Conservation (phyloP, 2,113 vertebrate genomes). For the human region DNA sequence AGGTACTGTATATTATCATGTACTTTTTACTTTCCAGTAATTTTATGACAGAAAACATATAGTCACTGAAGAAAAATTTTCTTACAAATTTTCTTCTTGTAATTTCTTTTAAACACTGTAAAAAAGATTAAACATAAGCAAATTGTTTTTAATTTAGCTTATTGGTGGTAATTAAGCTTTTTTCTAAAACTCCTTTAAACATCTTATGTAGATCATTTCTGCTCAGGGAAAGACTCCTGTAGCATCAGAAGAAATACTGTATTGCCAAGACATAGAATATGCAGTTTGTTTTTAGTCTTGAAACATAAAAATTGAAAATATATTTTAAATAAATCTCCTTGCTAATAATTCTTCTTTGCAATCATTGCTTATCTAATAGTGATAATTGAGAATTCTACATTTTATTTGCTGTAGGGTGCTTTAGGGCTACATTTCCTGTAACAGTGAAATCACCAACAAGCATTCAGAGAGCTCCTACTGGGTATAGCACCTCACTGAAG, state of each 20-base stretch:
- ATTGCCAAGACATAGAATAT: not conserved
- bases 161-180: not conserved
- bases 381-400: not conserved
- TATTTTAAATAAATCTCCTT: constrained; percentile 4
- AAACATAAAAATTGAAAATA: not conserved
- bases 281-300: not conserved
- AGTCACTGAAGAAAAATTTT: not conserved
- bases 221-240: not conserved
- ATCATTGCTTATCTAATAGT: constrained; percentile 13
- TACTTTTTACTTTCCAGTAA: not conserved
- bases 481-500: not conserved
- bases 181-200: constrained; percentile 22
- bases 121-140: not conserved
- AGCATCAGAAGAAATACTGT: not conserved
- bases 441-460: not conserved
- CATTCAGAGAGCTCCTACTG: not conserved
- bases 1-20: not conserved
- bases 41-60: constrained; percentile 5
- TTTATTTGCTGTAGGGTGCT: not conserved
- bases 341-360: not conserved
- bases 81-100: not conserved
- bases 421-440: not conserved
- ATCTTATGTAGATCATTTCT: constrained; percentile 35
- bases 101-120: not conserved
- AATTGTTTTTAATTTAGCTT: not conserved